A percentile compares a stretch with the other conserved stretches of the same genome.
phyloP scores from a whole-genome alignment of 2,888 invertebrate genomes.

The Dascillus cervinus region DNA sequence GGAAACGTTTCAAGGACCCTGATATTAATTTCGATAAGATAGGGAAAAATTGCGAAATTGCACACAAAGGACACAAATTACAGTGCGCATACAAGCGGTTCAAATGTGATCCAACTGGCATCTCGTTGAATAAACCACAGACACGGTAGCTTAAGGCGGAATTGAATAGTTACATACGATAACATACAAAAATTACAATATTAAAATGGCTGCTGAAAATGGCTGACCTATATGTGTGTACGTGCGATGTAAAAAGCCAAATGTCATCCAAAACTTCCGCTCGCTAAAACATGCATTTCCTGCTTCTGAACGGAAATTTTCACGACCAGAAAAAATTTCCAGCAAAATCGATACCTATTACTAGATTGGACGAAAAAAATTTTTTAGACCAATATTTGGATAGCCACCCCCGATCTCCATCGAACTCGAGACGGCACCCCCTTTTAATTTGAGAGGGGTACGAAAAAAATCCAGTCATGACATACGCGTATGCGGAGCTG shows the following conservation, averaged over 20 bases:
- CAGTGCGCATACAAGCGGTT: too few relatives aligned
- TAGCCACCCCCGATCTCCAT: slow-evolving; percentile 14
- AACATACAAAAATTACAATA: slow-evolving; percentile 9
- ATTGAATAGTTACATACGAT: too few relatives aligned
- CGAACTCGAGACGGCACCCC: slow-evolving; percentile 12
- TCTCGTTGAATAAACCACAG: slow-evolving; percentile 8
- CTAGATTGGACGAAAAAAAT: slow-evolving; percentile 18
- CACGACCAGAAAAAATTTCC: too few relatives aligned
- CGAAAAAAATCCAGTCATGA: too few relatives aligned
- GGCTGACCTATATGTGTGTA: slow-evolving; percentile 3
- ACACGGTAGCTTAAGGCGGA: slow-evolving; percentile 9
- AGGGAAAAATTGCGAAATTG: too few relatives aligned
- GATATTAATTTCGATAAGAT: too few relatives aligned
- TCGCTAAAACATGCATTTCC: slow-evolving; percentile 24
- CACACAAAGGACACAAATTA: too few relatives aligned
- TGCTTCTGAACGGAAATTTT: slow-evolving; percentile 23
- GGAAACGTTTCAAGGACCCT: too few relatives aligned
- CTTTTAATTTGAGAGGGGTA: slow-evolving; percentile 19
- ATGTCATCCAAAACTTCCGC: slow-evolving; percentile 22
- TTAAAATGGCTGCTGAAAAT: slow-evolving; percentile 3
- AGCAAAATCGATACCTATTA: slow-evolving; percentile 20
- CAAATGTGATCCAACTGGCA: too few relatives aligned
- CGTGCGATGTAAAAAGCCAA: slow-evolving; percentile 7
- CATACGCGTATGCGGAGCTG: not conserved
- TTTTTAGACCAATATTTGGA: slow-evolving; percentile 23